These are phyloP conservation scores for Entosphenus tridentatus DNA, from an alignment of 2,113 vertebrate species.

Conservation along the genomic window DNA sequence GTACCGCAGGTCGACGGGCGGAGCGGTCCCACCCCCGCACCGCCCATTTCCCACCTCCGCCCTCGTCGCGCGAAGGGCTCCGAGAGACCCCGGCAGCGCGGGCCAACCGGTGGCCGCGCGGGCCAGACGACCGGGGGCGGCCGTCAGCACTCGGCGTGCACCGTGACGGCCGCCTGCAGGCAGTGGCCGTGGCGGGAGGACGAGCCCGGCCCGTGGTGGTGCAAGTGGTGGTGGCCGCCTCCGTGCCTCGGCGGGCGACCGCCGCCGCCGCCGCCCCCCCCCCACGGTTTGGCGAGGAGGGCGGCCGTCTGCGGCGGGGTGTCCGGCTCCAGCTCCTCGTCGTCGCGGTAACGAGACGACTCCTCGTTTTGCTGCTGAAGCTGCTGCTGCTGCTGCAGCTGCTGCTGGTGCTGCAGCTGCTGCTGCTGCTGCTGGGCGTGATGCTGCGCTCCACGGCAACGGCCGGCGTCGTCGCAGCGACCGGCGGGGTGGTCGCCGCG, in stretches of 20 bases:
- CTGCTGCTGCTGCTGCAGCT: background rate
- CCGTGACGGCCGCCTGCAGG: conserved; percentile 76
- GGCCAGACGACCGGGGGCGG: no score
- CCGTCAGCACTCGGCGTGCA: conserved; percentile 74
- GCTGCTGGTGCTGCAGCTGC: background rate
- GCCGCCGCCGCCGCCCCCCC: no score
- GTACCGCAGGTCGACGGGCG: no score
- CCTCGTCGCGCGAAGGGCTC: no score
- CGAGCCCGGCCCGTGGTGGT: conserved; percentile 33
- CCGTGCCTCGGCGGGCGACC: conserved; percentile 38
- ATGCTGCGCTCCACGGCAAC: conserved; percentile 59
- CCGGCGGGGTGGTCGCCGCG: background rate
- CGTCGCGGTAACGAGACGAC: conserved; percentile 14
- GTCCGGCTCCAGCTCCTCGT: conserved; percentile 80
- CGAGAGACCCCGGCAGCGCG: no score
- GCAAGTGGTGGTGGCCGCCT: conserved; percentile 59
- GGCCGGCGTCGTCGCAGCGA: conserved; percentile 40
- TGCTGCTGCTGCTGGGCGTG: no score
- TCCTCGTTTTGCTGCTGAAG: background rate
- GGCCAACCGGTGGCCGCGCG: no score
- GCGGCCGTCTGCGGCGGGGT: conserved; percentile 76
- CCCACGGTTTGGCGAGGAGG: conserved; percentile 20
- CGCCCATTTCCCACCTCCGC: no score
- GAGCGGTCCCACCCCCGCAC: no score
- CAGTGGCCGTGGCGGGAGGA: conserved; percentile 58